Evolutionary conservation across 2,113 vertebrate species (phyloP).

Genomic region (Capricornis sumatraensis): DNA sequence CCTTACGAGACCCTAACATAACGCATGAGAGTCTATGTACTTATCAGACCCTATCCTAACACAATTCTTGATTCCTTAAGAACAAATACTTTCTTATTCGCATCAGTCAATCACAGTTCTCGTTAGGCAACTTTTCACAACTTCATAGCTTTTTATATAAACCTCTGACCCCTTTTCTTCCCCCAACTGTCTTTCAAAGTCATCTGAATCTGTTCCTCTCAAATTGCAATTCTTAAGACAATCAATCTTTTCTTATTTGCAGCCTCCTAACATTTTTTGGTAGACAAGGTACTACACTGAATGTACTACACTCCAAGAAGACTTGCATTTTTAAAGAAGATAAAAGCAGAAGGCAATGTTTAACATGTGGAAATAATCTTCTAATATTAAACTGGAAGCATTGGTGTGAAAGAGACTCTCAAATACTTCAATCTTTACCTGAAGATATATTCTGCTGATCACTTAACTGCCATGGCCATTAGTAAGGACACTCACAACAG

Average conservation of each 20-base stretch:
- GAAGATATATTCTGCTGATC: not conserved
- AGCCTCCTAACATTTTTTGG: not conserved
- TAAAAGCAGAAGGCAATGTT: not conserved
- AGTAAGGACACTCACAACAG: not conserved
- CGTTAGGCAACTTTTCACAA: not conserved
- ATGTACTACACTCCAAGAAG: not conserved
- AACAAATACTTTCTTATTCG: not conserved
- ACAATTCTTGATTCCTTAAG: not conserved
- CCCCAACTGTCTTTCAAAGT: not conserved
- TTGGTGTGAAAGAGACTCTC: not conserved
- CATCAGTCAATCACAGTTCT: not conserved
- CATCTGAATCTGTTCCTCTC: not conserved
- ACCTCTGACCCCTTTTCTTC: not conserved
- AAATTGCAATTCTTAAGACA: not conserved
- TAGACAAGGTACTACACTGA: not conserved
- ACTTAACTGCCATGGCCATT: not conserved
- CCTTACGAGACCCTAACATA: not conserved
- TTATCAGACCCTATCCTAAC: not conserved
- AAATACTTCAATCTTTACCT: not conserved
- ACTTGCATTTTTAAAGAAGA: constrained; percentile 3
- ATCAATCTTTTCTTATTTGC: not conserved
- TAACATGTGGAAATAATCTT: not conserved
- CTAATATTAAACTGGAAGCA: not conserved
- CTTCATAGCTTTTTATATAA: not conserved
- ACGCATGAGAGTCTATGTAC: accelerated